Base-by-base conservation (phyloP, 2,888 invertebrate genomes). In the Cyaniris semiargus region DNA sequence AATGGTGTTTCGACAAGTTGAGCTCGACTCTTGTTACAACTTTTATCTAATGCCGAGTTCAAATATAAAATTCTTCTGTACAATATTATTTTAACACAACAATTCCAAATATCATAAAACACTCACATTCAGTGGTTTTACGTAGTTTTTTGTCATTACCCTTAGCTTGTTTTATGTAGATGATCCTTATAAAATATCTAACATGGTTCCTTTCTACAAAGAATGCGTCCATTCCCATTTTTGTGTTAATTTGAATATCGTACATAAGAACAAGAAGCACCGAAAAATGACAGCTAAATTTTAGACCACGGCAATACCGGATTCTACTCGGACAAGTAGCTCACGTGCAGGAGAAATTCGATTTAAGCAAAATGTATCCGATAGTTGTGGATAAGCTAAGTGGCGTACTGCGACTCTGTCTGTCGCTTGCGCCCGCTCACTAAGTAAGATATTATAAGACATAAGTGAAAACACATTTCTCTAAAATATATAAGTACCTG, bases 291-390 rank as follows among this genome's bases (percentile, higher is more conserved):
- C 44, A 56, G 18, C 38, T 27, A 44, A 66, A 13, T 75, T 44
- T 70, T 21, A 38, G 23, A 76, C 23, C 71, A 77, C 44, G 74
- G 44, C 71, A 21, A 76, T 78, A 58, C 74, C 76, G 44, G 34
- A 74, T 38, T 71, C 38, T 71, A 71, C 71, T 71, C n/a, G 15
- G 8, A 38, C 4, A 38, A 38, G 71, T 71, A 71, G 71, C 80
- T 80, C 82, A 81, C 81, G 82, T 81, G 78, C 78, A 78, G 79
- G 78, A 82, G 79, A 81, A 83, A 84, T 85, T 90, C 86, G 86
- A 88, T 90, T 83, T 92, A 91, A 92, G 91, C 88, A 84, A 87
- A 90, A 89, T 88, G 87, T 92, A 89, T 91, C 90, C 84, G 89
- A 91, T 90, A 85, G 87, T 87, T 85, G 85, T 87, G 86, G 83